phyloP scores from a whole-genome alignment of 1,140 invertebrate species.

The Dysdera silvatica region DNA sequence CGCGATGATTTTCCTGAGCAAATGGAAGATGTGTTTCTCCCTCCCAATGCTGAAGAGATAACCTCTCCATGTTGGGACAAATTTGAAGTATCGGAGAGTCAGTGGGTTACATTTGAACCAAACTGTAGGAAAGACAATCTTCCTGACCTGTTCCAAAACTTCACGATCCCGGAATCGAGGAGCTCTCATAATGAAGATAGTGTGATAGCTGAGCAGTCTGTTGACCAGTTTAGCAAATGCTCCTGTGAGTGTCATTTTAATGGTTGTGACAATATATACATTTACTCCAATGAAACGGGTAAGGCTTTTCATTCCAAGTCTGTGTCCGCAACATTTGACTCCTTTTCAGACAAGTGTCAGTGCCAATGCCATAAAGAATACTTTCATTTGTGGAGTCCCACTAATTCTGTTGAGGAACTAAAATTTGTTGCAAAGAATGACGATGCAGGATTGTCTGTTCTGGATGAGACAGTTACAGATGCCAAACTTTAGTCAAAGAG shows the following conservation, averaged over 20 bases:
- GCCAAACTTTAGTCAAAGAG: too few relatives aligned
- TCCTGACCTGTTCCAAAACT: slow-evolving; percentile 10
- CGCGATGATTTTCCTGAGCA: slow-evolving; percentile 21
- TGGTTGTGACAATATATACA: too few relatives aligned
- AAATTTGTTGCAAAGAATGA: too few relatives aligned
- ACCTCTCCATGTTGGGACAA: slow-evolving; percentile 2
- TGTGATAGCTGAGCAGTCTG: background rate
- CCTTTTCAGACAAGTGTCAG: too few relatives aligned
- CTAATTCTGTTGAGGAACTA: too few relatives aligned
- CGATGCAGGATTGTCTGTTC: too few relatives aligned
- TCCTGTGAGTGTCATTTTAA: slow-evolving; percentile 27
- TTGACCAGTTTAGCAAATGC: slow-evolving; percentile 7
- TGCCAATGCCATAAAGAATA: too few relatives aligned
- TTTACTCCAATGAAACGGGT: too few relatives aligned
- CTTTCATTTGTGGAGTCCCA: too few relatives aligned
- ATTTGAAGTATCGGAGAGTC: slow-evolving; percentile 8
- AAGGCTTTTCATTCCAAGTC: too few relatives aligned
- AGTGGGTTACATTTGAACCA: slow-evolving; percentile 30
- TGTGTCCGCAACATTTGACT: too few relatives aligned
- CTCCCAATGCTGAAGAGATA: background rate
- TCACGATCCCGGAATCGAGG: background rate
- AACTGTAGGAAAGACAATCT: slow-evolving; percentile 10
- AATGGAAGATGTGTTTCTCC: slow-evolving; percentile 9
- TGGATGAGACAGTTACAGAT: too few relatives aligned
- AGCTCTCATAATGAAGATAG: slow-evolving; percentile 9